Conservation (phyloP, 2,113 vertebrate species). For the Aptenodytes patagonicus region DNA sequence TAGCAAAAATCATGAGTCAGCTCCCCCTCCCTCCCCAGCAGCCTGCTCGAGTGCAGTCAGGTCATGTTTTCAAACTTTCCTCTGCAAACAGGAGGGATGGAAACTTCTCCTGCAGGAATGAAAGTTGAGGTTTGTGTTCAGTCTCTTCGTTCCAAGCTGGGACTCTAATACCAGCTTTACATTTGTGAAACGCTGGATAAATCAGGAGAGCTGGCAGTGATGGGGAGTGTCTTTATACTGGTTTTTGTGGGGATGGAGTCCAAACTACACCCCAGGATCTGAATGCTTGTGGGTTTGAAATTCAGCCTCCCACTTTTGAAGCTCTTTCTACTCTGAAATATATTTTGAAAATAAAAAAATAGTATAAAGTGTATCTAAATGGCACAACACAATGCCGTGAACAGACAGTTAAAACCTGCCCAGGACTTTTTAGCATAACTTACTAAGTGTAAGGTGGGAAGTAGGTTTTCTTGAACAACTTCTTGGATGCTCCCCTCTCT, state of each 20-base stretch:
- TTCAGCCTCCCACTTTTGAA: background rate
- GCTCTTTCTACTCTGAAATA: background rate
- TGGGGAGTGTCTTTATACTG: background rate
- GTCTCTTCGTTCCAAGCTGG: background rate
- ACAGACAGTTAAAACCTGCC: background rate
- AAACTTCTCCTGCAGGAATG: slow-evolving; percentile 44
- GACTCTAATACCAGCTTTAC: slow-evolving; percentile 21
- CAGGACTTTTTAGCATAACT: background rate
- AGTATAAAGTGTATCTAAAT: background rate
- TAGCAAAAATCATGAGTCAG: slow-evolving; percentile 52
- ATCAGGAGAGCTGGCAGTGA: background rate
- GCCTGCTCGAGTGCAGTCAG: background rate
- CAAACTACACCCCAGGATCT: background rate
- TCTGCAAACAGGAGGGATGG: slow-evolving; percentile 18
- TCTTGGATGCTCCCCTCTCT: background rate
- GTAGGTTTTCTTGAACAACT: background rate
- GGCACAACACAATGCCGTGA: background rate
- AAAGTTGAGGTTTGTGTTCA: slow-evolving; percentile 24
- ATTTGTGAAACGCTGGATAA: background rate
- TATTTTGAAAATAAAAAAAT: background rate
- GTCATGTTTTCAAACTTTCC: slow-evolving; percentile 49
- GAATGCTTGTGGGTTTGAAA: background rate
- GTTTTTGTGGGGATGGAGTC: background rate
- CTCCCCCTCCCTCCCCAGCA: background rate
- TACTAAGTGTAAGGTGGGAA: background rate